Base-by-base conservation (phyloP, 2,888 invertebrate genomes). In the Helleia helle region DNA sequence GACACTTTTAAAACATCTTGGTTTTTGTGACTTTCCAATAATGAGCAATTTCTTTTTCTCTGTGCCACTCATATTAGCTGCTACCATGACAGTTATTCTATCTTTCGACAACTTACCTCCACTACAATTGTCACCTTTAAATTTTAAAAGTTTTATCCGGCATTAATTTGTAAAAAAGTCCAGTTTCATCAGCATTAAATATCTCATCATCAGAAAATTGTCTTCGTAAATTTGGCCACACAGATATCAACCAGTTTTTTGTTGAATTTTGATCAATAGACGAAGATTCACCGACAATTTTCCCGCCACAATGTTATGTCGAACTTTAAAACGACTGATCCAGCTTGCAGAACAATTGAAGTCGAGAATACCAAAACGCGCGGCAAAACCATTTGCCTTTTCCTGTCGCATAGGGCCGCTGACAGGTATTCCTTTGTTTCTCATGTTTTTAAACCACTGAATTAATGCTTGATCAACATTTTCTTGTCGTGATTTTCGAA, bases 1-100 rank as follows among this genome's bases (percentile, higher is more conserved):
- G 25, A 48, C 30, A 43, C 38, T 38, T 31, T 15, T 47, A 41
- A 50, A 52, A 43, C 49, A 49, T 43, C 44, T 40, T n/a, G n/a
- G n/a, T n/a, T n/a, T n/a, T n/a, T n/a, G n/a, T 39, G 48, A 37
- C 15, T 45, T 49, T 31, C 47, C 47, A 14, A 51, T 50, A 37
- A 51, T 25, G 18, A 49, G 34, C 30, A 50, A 34, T 46, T 24
- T 36, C 24, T 36, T 36, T 13, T 36, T 36, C n/a, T n/a, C 11
- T 12, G 34, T 11, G 11, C 59, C 65, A 49, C 40, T 44, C 49
- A 55, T 58, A 49, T 65, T 64, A 2, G 55, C 53, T 44, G 54
- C 52, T 34, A 65, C 50, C 25, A 64, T 44, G 17, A 61, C 50
- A 4, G 60, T 65, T 27, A 65, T 40, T 39, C 61, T 47, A 12